Evolutionary conservation across 2,888 invertebrate genomes (phyloP), one percentile per base, ranked within the genome.

Genomic region (Hoplodrina ambigua): DNA sequence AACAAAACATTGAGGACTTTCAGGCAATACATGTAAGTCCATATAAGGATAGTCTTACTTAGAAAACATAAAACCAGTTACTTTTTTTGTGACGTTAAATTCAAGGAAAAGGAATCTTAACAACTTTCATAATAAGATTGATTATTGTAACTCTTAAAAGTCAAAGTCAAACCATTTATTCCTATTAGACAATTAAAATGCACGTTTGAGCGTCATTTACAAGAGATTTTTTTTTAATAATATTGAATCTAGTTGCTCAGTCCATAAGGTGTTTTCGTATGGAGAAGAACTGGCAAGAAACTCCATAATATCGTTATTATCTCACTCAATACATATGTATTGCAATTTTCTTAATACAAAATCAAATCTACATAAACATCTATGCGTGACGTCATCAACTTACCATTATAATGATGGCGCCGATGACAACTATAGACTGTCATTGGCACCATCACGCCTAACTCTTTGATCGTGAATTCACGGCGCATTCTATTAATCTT

Each of bases 401-500:
- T 44, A 44, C 44, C 44, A 44, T 13, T 44, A 44, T 44, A 59
- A 49, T 49, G 17, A 54, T 71, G 53, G 46, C 57, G 59, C 60
- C 56, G 37, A 52, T 50, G 70, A 76, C 69, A 54, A 11, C 10
- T 6, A 6, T 2, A 25, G 25, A 46, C 46, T 4, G 41, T 41
- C 41, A 3, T 41, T 11, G 41, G 41, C 41, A 13, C 41, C 41
- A 11, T 41, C 41, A 41, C 41, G 3, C 41, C 11, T 60, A 19
- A 33, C 19, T 37, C 56, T 46, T 52, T 60, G 72, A 71, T 60
- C 56, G 20, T 17, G 17, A 8, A 44, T 44, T 44, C 44, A 6
- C 46, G 20, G 11, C 44, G 46, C 44, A 52, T 52, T 50, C 37
- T 19, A 70, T 52, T 60, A 70, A n/a, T 15, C 13, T 2, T 25